Conservation (phyloP, 2,888 invertebrate species). For the Protodeltote pygarga region DNA sequence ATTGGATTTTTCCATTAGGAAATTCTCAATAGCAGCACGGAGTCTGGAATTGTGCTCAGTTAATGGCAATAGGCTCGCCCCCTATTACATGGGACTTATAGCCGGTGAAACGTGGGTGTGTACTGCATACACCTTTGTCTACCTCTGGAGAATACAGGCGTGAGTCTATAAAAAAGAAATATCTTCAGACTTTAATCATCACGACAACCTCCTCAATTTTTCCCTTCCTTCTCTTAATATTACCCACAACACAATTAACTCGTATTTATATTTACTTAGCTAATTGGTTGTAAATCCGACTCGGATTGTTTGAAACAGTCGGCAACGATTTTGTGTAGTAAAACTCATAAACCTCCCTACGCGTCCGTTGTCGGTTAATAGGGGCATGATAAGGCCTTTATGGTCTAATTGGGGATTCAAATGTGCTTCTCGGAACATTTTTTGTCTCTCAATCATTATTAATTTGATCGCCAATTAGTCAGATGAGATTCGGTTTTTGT, state of each 20-base stretch:
- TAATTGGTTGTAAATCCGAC: constrained; percentile 84
- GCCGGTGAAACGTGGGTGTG: too few species aligned
- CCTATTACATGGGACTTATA: too few species aligned
- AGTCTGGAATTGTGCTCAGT: too few species aligned
- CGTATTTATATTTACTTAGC: constrained; percentile 71
- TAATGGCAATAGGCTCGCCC: too few species aligned
- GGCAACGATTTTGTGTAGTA: constrained; percentile 82
- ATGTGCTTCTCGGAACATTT: constrained; percentile 63
- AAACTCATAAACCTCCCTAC: constrained; percentile 85
- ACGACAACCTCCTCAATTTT: too few species aligned
- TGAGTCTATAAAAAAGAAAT: too few species aligned
- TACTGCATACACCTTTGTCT: too few species aligned
- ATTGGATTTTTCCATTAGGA: too few species aligned
- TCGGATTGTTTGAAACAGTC: constrained; percentile 79
- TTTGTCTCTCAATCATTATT: constrained; percentile 77
- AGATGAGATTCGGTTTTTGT: constrained; percentile 48
- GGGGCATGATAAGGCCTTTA: constrained; percentile 81
- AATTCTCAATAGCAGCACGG: too few species aligned
- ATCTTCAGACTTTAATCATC: too few species aligned
- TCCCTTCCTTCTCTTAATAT: constrained; percentile 60
- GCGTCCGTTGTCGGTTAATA: constrained; percentile 78
- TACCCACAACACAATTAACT: constrained; percentile 64
- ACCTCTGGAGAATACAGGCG: too few species aligned
- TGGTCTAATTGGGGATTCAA: constrained; percentile 78
- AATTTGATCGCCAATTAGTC: constrained; percentile 80